Percentiles rank a stretch among this genome's conserved stretches.
phyloP scores from a whole-genome alignment of 2,113 vertebrate genomes.

The Heterotilapia buettikoferi region DNA sequence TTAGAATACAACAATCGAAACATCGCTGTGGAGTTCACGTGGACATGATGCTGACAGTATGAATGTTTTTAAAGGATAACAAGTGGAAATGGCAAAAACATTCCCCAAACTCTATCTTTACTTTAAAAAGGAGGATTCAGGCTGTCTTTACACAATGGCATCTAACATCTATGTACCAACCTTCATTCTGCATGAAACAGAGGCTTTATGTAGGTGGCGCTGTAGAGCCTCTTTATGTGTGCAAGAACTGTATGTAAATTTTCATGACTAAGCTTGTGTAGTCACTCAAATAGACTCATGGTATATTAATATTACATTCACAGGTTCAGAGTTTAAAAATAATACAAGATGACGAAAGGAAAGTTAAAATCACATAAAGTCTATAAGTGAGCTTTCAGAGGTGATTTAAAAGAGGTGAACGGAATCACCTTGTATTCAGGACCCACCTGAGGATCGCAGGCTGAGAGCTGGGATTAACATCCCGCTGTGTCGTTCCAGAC shows the following conservation, averaged over 20 bases:
- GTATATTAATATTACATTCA: not conserved
- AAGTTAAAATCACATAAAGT: not conserved
- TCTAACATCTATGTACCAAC: not conserved
- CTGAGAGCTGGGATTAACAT: not conserved
- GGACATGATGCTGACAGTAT: not conserved
- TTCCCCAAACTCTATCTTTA: not conserved
- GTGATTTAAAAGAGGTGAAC: not conserved
- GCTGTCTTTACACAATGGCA: not conserved
- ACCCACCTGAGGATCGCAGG: not conserved
- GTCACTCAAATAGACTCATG: not conserved
- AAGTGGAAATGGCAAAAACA: not conserved
- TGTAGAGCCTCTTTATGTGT: not conserved
- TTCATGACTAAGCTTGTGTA: not conserved
- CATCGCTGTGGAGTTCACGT: not conserved
- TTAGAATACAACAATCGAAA: not conserved
- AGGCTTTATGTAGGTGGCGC: not conserved
- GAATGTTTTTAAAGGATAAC: not conserved
- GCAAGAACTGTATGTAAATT: not conserved
- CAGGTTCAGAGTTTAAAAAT: not conserved
- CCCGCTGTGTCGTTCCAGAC: too few relatives aligned
- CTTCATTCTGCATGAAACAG: not conserved
- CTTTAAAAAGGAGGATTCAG: not conserved
- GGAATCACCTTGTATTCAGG: not conserved
- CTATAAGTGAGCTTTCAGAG: not conserved
- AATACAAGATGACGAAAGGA: not conserved